A percentile compares a stretch with the other conserved stretches of the same genome.
These are phyloP conservation scores for Drosophila rhopaloa DNA, from an alignment of 1,140 invertebrate genomes.

Conservation along the genomic window DNA sequence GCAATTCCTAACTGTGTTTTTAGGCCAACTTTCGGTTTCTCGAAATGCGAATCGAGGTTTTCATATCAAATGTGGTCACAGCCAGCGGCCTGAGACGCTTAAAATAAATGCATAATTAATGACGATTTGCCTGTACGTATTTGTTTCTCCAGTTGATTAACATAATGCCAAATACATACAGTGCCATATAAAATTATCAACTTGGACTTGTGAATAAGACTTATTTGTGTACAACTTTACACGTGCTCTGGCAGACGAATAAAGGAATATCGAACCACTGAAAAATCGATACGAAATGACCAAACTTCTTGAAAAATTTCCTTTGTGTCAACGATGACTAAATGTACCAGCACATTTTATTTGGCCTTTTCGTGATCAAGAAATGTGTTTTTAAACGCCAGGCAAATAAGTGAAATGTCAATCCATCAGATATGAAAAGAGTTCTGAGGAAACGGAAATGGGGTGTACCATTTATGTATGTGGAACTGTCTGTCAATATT, in stretches of 20 bases:
- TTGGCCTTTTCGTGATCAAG: background rate
- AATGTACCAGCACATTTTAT: conserved; percentile 11
- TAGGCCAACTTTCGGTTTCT: conserved; percentile 78
- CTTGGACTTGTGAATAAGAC: conserved; percentile 36
- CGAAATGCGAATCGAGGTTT: conserved; percentile 73
- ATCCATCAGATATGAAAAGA: conserved; percentile 40
- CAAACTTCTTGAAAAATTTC: conserved; percentile 25
- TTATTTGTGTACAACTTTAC: conserved; percentile 35
- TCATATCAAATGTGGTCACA: conserved; percentile 66
- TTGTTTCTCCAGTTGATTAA: conserved; percentile 52
- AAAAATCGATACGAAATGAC: conserved; percentile 16
- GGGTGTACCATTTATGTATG: conserved; percentile 3
- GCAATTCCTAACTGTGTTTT: conserved; percentile 68
- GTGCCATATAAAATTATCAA: conserved; percentile 28
- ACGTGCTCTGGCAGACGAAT: conserved; percentile 33
- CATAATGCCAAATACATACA: conserved; percentile 56
- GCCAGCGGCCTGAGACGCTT: conserved; percentile 48
- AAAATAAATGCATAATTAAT: conserved; percentile 80
- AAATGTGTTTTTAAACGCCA: conserved; percentile 16
- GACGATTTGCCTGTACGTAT: conserved; percentile 39
- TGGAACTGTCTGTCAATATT: conserved; percentile 52
- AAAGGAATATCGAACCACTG: conserved; percentile 16
- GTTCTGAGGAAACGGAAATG: conserved; percentile 29
- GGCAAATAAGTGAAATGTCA: conserved; percentile 42
- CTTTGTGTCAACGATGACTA: conserved; percentile 33